Percentiles rank a stretch among this genome's conserved stretches.
Evolutionary conservation across 2,888 invertebrate species (phyloP).

Genomic region (Hermaeophaga mercurialis): DNA sequence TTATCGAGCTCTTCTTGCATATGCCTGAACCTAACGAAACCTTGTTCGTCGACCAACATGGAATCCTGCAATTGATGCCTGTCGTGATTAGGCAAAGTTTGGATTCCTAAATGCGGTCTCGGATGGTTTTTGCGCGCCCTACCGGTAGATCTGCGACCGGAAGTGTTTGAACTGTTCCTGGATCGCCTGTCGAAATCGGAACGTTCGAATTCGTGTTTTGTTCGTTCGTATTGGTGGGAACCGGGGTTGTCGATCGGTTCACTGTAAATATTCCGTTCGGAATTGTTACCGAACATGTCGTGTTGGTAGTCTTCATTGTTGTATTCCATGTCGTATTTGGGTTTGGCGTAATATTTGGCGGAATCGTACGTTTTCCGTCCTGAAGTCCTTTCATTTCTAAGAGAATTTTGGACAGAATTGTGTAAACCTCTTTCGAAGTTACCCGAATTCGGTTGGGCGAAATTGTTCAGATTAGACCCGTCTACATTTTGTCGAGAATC

Average conservation of each 20-base stretch:
- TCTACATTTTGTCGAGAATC: conserved; percentile 62
- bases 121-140: conserved; percentile 57
- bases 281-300: conserved; percentile 53
- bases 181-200: conserved; percentile 60
- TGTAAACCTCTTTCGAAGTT: conserved; percentile 50
- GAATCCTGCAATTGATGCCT: conserved; percentile 62
- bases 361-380: conserved; percentile 51
- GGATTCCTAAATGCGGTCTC: conserved; percentile 61
- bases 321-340: conserved; percentile 53
- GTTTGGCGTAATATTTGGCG: conserved; percentile 54
- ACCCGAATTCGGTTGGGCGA: conserved; percentile 49
- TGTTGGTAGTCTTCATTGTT: conserved; percentile 53
- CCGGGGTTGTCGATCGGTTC: conserved; percentile 53
- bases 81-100: conserved; percentile 63
- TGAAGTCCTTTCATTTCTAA: conserved; percentile 49
- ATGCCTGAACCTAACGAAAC: conserved; percentile 83
- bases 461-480: conserved; percentile 49
- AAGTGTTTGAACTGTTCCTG: conserved; percentile 55
- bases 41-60: conserved; percentile 90
- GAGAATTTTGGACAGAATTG: conserved; percentile 47
- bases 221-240: conserved; percentile 53
- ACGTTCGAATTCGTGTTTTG: conserved; percentile 65
- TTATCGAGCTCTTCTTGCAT: conserved; percentile 55
- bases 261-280: conserved; percentile 61
- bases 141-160: conserved; percentile 54